Conservation (phyloP, 2,113 vertebrate species). For the Mastomys natalensis region DNA sequence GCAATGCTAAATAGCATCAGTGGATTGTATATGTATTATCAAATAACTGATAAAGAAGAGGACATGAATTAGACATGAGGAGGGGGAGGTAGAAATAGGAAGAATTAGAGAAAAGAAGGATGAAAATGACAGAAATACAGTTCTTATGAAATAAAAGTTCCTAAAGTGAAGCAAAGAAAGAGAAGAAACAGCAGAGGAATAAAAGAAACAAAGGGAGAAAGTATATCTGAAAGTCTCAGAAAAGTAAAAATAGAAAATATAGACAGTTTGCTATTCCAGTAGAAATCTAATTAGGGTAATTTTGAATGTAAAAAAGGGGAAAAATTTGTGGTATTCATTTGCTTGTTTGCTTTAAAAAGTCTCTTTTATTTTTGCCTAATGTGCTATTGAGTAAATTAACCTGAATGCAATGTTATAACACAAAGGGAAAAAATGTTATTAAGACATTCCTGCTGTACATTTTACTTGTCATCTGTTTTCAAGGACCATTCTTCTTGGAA, state of each 20-base stretch:
- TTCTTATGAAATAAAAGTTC: not conserved
- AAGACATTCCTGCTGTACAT: not conserved
- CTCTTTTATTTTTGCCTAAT: not conserved
- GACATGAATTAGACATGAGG: not conserved
- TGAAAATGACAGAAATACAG: not conserved
- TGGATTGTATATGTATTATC: not conserved
- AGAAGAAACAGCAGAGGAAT: not conserved
- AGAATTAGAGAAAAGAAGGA: not conserved
- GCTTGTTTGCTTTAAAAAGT: not conserved
- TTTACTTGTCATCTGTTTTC: not conserved
- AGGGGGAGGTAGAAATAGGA: too few species aligned
- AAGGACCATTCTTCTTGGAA: not conserved
- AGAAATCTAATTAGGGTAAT: not conserved
- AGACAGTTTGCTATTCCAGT: not conserved
- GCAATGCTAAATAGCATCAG: not conserved
- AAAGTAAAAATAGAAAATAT: not conserved
- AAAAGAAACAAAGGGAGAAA: not conserved
- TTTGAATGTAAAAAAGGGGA: not conserved
- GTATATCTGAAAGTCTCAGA: not conserved
- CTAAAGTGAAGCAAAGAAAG: not conserved
- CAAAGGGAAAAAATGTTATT: not conserved
- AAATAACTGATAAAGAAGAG: not conserved
- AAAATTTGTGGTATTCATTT: not conserved
- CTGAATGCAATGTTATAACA: not conserved
- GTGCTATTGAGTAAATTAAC: not conserved